Evolutionary conservation across 2,888 invertebrate genomes (phyloP), one percentile per base, ranked within the genome.

Genomic region (Axea sp.): DNA sequence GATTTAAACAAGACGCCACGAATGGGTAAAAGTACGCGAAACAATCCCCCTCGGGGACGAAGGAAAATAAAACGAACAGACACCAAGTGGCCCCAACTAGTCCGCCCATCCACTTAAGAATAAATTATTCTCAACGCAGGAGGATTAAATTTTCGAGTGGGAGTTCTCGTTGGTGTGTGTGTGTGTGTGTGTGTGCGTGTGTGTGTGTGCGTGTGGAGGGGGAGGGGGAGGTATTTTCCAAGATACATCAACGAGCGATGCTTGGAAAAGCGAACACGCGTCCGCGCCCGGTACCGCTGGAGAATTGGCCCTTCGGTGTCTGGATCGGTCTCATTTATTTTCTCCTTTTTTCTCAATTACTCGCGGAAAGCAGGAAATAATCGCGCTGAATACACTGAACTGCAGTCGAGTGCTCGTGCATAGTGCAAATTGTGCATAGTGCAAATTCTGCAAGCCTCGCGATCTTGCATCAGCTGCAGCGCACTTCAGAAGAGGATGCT

Each of bases 371-470:
- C 72, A 65, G 62, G 47, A 67, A 73, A 62, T 73, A 73, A 65
- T 65, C 65, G 30, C 65, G 73, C 39, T 72, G 72, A 65, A 65
- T 72, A 72, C 60, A 51, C 72, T 51, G 65, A 73, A 62, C 51
- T 51, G 55, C 67, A 67, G 67, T 67, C 62, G 55, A 73, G 73
- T 62, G 62, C 62, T 49, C 55, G 51, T 41, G 28, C 19, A 33
- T 43, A 59, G 57, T 59, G 43, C 57, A 72, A 72, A 72, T 64
- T 60, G 64, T 65, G 51, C 72, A 41, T 37, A 60, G 59, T 60
- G 45, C 57, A 73, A 73, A 73, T 65, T 53, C 64, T 65, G 53
- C 72, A 33, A 59, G 65, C 59, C 35, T 65, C 33, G 35, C 45
- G 47, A 72, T 64, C 59, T 65, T 51, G 35, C 55, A 59, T 73